Conservation (phyloP, 2,113 vertebrate genomes). For the Anoplopoma fimbria region DNA sequence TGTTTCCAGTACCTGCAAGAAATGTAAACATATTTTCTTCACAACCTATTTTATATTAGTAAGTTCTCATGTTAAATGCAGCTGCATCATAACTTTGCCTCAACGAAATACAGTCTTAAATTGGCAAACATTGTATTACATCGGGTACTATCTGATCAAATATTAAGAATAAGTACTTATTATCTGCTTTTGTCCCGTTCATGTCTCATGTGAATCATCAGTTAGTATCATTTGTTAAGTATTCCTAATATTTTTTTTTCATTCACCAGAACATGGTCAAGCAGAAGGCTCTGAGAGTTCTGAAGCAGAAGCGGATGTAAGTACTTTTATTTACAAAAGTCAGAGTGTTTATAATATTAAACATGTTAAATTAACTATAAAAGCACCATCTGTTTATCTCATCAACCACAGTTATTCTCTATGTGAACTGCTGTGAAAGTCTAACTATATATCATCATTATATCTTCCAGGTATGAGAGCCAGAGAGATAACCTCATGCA, state of each 20-base stretch:
- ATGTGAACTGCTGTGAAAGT: no score
- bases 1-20: background rate
- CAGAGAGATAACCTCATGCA: slow-evolving; percentile 96
- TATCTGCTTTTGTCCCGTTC: background rate
- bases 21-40: background rate
- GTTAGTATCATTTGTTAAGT: background rate
- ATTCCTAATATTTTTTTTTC: slow-evolving; percentile 1
- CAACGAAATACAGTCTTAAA: background rate
- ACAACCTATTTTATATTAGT: background rate
- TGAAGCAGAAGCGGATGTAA: slow-evolving; percentile 99
- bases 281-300: slow-evolving; percentile 95
- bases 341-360: background rate
- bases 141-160: background rate
- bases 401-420: background rate
- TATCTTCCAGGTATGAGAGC: slow-evolving; percentile 91
- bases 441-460: background rate
- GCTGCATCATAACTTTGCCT: background rate
- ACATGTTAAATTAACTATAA: background rate
- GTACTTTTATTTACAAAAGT: slow-evolving; percentile 64
- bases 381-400: background rate
- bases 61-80: background rate
- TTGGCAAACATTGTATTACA: background rate
- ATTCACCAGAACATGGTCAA: slow-evolving; percentile 96
- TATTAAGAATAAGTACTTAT: background rate
- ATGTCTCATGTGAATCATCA: background rate